Conservation (phyloP, 2,113 vertebrate genomes). For the Dicaeum eximium region DNA sequence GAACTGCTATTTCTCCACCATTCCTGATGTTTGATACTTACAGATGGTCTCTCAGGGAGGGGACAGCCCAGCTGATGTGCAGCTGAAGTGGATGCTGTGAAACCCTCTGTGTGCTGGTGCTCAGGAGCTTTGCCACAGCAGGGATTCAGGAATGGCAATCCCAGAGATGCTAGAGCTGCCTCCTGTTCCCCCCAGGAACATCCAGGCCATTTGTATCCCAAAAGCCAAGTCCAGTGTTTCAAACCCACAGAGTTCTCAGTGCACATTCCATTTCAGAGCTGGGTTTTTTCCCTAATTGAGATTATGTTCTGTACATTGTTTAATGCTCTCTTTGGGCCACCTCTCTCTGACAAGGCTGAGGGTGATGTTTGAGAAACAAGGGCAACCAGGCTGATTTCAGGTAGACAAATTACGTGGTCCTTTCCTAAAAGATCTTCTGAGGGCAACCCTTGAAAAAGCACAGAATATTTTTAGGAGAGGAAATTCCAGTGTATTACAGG, state of each 20-base stretch:
- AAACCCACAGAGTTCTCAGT: not conserved
- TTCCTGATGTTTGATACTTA: not conserved
- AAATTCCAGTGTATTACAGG: not conserved
- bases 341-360: not conserved
- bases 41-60: fast-evolving
- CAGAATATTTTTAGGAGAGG: not conserved
- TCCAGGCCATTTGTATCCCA: not conserved
- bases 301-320: not conserved
- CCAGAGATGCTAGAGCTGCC: conserved; percentile 14
- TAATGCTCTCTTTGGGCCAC: not conserved
- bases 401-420: fast-evolving
- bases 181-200: not conserved
- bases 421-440: not conserved
- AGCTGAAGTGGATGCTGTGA: not conserved
- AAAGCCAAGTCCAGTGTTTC: not conserved
- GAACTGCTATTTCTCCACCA: not conserved
- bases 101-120: not conserved
- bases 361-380: not conserved
- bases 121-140: not conserved
- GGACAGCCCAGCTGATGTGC: not conserved
- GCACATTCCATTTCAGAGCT: not conserved
- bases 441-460: not conserved
- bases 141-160: not conserved
- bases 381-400: not conserved
- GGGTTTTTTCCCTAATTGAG: not conserved